A percentile compares a stretch with the other conserved stretches of the same genome.
Evolutionary conservation across 2,888 invertebrate species (phyloP).

Genomic region (Euclidia mi): DNA sequence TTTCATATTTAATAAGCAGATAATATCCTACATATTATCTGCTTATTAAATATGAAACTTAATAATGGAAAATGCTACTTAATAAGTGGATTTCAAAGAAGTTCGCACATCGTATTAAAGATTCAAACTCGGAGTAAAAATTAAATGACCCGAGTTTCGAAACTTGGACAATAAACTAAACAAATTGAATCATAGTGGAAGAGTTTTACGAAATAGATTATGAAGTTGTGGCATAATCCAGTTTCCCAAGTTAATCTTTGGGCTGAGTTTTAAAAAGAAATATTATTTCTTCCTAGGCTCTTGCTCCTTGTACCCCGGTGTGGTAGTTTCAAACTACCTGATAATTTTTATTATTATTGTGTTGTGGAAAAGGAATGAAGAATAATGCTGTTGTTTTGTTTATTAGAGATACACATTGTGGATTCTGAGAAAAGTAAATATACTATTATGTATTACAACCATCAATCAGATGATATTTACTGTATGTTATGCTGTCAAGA

Average conservation of each 20-base stretch:
- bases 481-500: no score
- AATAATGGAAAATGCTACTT: no score
- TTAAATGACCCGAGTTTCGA: conserved; percentile 9
- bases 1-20: no score
- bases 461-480: no score
- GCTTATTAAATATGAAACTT: no score
- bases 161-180: conserved; percentile 34
- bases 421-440: not conserved
- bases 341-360: conserved; percentile 27
- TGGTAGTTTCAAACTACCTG: conserved; percentile 28
- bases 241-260: conserved; percentile 38
- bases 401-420: conserved; percentile 1
- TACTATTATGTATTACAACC: no score
- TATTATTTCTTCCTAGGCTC: conserved; percentile 29
- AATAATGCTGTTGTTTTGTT: conserved; percentile 6
- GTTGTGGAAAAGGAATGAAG: conserved; percentile 3
- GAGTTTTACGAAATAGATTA: conserved; percentile 44
- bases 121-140: conserved; percentile 5
- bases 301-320: conserved; percentile 12
- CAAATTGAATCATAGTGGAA: conserved; percentile 46
- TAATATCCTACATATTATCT: no score
- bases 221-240: conserved; percentile 44
- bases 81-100: no score
- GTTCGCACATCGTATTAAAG: conserved; percentile 3
- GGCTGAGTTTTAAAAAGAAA: conserved; percentile 32